Conservation (phyloP, 2,113 vertebrate genomes). For the Alosa alosa region DNA sequence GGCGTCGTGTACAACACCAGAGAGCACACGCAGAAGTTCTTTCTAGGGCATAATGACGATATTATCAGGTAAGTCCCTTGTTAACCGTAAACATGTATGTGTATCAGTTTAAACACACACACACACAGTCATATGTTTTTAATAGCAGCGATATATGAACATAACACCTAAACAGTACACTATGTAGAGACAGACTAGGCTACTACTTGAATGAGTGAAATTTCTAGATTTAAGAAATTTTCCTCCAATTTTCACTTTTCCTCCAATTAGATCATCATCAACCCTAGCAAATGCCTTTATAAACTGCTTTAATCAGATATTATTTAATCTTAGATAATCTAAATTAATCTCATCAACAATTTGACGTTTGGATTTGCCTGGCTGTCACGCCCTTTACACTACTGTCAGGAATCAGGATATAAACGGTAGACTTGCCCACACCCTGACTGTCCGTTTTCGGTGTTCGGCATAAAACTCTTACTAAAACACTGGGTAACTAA, state of each 20-base stretch:
- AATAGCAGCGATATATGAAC: no score
- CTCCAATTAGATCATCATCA: not conserved
- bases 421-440: not conserved
- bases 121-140: no score
- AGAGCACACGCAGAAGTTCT: conserved; percentile 98
- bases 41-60: conserved; percentile 96
- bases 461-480: not conserved
- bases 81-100: not conserved
- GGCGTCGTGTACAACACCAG: conserved; percentile 96
- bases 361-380: not conserved
- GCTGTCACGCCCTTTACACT: conserved; percentile 1
- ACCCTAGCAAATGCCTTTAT: not conserved
- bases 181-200: no score
- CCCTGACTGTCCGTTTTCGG: not conserved
- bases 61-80: conserved; percentile 88
- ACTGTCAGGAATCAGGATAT: not conserved
- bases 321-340: not conserved
- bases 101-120: not conserved
- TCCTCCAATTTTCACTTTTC: not conserved
- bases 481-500: not conserved
- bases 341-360: not conserved
- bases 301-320: not conserved
- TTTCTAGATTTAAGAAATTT: no score
- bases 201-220: no score
- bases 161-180: no score